Base-by-base conservation (phyloP, 2,113 vertebrate genomes). In the Marmota monax region DNA sequence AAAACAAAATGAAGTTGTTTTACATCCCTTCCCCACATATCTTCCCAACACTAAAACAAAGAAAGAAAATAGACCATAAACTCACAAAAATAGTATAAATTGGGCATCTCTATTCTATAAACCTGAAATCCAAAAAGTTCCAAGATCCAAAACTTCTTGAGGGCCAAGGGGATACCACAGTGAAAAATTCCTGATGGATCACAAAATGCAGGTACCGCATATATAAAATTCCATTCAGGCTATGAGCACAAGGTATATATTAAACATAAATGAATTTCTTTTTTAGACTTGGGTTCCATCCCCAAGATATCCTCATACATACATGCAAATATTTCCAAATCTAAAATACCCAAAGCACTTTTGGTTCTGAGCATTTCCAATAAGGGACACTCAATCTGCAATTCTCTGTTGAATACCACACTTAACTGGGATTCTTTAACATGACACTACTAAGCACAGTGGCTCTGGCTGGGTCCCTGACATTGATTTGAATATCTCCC, bases 31-130 rank as follows among this genome's bases (percentile, higher is more conserved):
- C 67, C 83, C 76, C 34, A 77, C 6, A 69, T 94, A 88, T 32
- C 78, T 90, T 85, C 74, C 73, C 58, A 94, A n/a, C 12, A 89
- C 73, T 67, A 20, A 56, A 95, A 83, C 25, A 84, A 90, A 73
- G 48, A 95, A 77, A 27, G 2, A 77, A 74, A 95, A 84, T 37
- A 85, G 20, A 79, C 56, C 87, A 73, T 58, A 58, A 96, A 94
- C 32, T 92, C 63, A 77, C 58, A 80, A 96, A 63, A 83, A 73
- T 18, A 74, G 37, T 48, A 67, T 48, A 53, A 14, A 16, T 2
- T n/a, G 37, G 67, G 32, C n/a, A 90, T 20, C 86, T 37, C 78
- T 77, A 56, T 45, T 25, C 20, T 67, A 56, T 82, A 88, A 69
- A 65, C 25, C 11, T 58, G 6, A 70, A 84, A 67, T n/a, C 86